Evolutionary conservation across 2,113 vertebrate genomes (phyloP), one percentile per base, ranked within the genome.

Genomic region (Phrynosoma blainvillii): DNA sequence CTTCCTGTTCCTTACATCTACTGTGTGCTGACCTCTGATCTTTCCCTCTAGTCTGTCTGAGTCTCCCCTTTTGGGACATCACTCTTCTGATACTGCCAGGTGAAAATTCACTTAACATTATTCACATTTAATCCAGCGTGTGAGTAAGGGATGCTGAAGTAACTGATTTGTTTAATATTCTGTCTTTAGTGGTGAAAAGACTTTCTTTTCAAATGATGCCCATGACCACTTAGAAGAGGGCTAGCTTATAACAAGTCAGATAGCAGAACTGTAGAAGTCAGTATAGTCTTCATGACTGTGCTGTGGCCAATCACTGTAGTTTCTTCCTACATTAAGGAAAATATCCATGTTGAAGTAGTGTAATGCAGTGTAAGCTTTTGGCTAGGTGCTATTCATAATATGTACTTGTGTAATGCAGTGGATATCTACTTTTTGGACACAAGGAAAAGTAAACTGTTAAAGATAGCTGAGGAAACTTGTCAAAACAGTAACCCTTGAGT

Each of bases 1-100:
- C 94, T 93, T 96, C 93, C 96, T 90, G 93, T 94, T 90, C 95
- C 95, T 96, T 88, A 74, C 47, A 73, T 87, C 87, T 89, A 96
- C 96, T 95, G 95, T 93, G 86, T 94, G 96, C 94, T 97, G 96
- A 95, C 92, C 96, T 97, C 93, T 97, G 96, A 96, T 95, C 97
- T 97, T 93, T 96, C 95, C 96, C 96, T 97, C 94, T 97, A 98
- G 97, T 96, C 96, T 98, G 95, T 97, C 97, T 97, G 98, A 97
- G 92, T 98, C 97, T 97, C 96, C 97, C 96, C 96, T 97, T 96
- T 97, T 97, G 97, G 97, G 97, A 97, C 97, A 97, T 94, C 96
- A 95, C 92, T 94, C 96, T 95, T 93, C 97, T 80, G 97, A 97
- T 95, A 95, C 95, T 95, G 94, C 96, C 97, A 98, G 98, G 98